Evolutionary conservation across 2,888 invertebrate genomes (phyloP), one percentile per base, ranked within the genome.

Genomic region (Oligia latruncula): DNA sequence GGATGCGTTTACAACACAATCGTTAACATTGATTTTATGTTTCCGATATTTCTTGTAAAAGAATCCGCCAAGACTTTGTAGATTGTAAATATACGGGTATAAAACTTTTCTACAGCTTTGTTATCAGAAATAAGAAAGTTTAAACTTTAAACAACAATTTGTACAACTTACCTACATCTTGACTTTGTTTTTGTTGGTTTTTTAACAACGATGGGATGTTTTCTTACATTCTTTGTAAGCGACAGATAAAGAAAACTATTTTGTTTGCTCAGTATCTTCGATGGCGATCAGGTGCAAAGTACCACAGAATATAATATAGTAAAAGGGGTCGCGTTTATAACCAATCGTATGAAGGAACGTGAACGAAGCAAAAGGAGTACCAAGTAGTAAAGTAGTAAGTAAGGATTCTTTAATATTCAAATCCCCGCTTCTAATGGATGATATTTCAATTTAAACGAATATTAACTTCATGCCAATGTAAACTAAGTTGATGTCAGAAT

Each of bases 11-110:
- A 77, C 60, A 77, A 49, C 75, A 62, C 72, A 75, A 72, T 65
- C 77, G 86, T 82, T 82, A 86, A 86, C 60, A 71, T 49, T 49
- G 23, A 72, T 83, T 84, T 84, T 74, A 86, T 77, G 52, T 71
- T 62, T 65, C 65, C 49, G 29, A 83, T 83, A 70, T 66, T 83
- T 52, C 58, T 29, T 73, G 13, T 20, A 66, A 40, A 17, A 74
- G 65, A 43, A 82, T 62, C 9, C 13, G 8, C 35, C 9, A 13
- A 43, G 15, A 87, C 78, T 71, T 87, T 83, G 84, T 83, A 73
- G 35, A 71, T 74, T 75, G 75, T 52, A 71, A 67, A 77, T 76
- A 74, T 74, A 29, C 3, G 29, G 9, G 5, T 43, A 49, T 86
- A 86, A 77, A 77, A 72, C 52, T 46, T 60, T 74, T 40, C n/a